Conservation (phyloP, 1,140 invertebrate genomes). For the Drosophila aff. region DNA sequence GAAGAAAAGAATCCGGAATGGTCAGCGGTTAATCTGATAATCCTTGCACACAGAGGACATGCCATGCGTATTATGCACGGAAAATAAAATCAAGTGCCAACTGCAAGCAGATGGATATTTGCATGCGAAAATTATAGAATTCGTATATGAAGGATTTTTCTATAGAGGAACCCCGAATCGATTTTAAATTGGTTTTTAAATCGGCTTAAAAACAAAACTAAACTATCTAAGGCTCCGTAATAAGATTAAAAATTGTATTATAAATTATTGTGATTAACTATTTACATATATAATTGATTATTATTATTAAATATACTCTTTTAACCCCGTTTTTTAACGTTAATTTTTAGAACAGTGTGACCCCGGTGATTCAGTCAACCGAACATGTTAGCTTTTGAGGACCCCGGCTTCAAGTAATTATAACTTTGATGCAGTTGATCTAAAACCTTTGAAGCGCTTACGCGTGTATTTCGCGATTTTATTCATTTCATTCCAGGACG, state of each 20-base stretch:
- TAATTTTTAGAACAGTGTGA: not conserved
- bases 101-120: not conserved
- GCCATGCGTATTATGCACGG: conserved; percentile 1
- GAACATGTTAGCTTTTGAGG: conserved; percentile 7
- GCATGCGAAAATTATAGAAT: not conserved
- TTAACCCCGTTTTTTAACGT: not conserved
- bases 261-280: not conserved
- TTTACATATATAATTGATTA: not conserved
- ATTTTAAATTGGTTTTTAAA: too few relatives aligned
- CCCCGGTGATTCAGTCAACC: conserved; percentile 3
- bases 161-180: too few relatives aligned
- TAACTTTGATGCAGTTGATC: conserved; percentile 65
- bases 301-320: not conserved
- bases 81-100: not conserved
- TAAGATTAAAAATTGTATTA: too few relatives aligned
- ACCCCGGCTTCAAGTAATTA: conserved; percentile 61
- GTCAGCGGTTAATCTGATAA: conserved; percentile 24
- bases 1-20: conserved; percentile 18
- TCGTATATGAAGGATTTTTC: not conserved
- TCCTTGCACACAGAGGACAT: conserved; percentile 19
- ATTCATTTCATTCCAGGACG: conserved; percentile 15
- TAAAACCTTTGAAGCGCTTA: conserved; percentile 45
- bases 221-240: too few relatives aligned
- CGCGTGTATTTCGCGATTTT: conserved; percentile 27
- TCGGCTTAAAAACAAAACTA: too few relatives aligned